Conservation (phyloP, 2,113 vertebrate species). For the Chascanopsetta lugubris region DNA sequence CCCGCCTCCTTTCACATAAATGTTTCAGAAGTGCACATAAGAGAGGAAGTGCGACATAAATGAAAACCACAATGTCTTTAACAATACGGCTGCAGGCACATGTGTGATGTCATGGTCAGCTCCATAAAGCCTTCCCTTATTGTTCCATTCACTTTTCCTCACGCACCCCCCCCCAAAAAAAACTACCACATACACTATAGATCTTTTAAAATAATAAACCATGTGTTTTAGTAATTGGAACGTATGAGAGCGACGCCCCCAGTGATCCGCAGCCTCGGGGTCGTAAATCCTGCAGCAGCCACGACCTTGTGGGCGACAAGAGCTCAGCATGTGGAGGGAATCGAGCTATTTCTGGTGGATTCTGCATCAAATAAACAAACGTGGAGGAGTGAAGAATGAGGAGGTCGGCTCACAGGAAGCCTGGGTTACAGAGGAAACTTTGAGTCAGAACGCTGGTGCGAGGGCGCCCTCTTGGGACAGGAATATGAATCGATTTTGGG, state of each 20-base stretch:
- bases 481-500: neutral
- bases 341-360: slow-evolving; percentile 44
- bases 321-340: slow-evolving; percentile 41
- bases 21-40: neutral
- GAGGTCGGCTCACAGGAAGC: slow-evolving; percentile 13
- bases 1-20: neutral
- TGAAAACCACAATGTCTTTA: too few relatives aligned
- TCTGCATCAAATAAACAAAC: slow-evolving; percentile 59
- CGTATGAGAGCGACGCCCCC: slow-evolving; percentile 4
- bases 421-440: slow-evolving; percentile 2
- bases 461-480: slow-evolving; percentile 55
- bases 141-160: slow-evolving; percentile 8
- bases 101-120: slow-evolving; percentile 12
- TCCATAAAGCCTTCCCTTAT: slow-evolving; percentile 9
- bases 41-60: neutral
- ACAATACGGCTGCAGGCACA: too few relatives aligned
- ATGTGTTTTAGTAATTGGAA: slow-evolving; percentile 56
- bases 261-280: slow-evolving; percentile 36
- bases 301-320: slow-evolving; percentile 13
- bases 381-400: slow-evolving; percentile 37
- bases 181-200: slow-evolving; percentile 35
- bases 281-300: slow-evolving; percentile 45
- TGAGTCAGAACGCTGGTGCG: neutral
- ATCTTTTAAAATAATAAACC: slow-evolving; percentile 54
- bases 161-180: too few relatives aligned